phyloP scores from a whole-genome alignment of 1,140 invertebrate genomes.

The Zaprionus ghesquierei region DNA sequence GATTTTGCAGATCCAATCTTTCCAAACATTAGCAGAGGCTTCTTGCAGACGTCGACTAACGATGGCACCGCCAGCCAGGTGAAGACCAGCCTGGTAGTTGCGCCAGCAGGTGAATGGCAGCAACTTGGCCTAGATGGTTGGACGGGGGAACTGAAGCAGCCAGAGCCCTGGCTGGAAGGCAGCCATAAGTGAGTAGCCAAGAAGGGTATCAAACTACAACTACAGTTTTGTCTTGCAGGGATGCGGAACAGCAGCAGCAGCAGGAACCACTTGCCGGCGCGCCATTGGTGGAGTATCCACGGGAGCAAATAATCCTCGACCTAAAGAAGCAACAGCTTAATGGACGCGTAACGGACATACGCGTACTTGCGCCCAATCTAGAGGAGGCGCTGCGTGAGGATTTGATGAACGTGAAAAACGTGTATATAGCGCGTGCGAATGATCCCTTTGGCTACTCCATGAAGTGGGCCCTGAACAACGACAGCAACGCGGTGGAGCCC shows the following conservation, averaged over 20 bases:
- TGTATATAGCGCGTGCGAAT: conserved; percentile 77
- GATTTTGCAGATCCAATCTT: conserved; percentile 70
- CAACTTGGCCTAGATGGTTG: conserved; percentile 70
- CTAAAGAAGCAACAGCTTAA: conserved; percentile 45
- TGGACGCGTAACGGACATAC: conserved; percentile 55
- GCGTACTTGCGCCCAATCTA: conserved; percentile 18
- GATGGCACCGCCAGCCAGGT: conserved; percentile 27
- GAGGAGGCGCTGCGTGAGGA: conserved; percentile 35
- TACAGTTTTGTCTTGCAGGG: background rate
- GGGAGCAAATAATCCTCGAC: conserved; percentile 50
- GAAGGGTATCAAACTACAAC: background rate
- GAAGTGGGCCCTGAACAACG: conserved; percentile 70
- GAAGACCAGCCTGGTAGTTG: conserved; percentile 24
- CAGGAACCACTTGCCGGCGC: background rate
- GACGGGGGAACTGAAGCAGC: conserved; percentile 57
- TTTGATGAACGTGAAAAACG: conserved; percentile 53
- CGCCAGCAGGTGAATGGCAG: conserved; percentile 40
- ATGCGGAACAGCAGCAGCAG: background rate
- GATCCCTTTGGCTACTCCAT: conserved; percentile 82
- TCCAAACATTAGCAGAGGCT: conserved; percentile 59
- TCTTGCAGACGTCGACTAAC: background rate
- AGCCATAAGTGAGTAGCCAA: conserved; percentile 47
- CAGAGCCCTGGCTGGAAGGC: conserved; percentile 39
- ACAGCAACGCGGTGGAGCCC: conserved; percentile 20
- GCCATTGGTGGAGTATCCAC: conserved; percentile 32